Evolutionary conservation across 2,797 vertebrate genomes (phyloP).

Genomic region (Epinephelus malabaricus): DNA sequence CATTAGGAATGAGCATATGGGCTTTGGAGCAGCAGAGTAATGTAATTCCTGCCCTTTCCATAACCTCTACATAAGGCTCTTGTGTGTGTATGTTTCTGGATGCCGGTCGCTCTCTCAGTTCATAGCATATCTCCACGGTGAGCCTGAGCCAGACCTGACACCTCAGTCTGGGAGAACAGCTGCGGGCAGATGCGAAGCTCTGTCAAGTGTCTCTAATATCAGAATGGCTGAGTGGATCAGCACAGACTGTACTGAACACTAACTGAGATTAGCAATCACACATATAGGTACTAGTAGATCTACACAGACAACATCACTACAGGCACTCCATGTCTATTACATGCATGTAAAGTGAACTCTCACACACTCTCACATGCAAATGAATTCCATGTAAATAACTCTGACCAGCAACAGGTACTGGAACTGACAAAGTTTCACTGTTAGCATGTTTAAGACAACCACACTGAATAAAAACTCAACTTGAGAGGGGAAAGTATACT

Average conservation of each 20-base stretch:
- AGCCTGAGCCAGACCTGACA: slow-evolving; percentile 61
- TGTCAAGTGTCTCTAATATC: slow-evolving; percentile 62
- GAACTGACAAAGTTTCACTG: slow-evolving; percentile 4
- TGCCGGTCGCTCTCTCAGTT: slow-evolving; percentile 28
- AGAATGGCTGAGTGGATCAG: slow-evolving; percentile 43
- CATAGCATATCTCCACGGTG: slow-evolving; percentile 29
- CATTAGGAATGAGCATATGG: slow-evolving; percentile 26
- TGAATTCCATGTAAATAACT: slow-evolving; percentile 27
- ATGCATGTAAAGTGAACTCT: background rate
- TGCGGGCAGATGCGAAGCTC: slow-evolving; percentile 69
- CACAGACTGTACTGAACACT: slow-evolving; percentile 38
- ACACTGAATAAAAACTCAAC: background rate
- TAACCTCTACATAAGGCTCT: slow-evolving; percentile 42
- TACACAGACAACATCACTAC: background rate
- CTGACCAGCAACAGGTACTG: background rate
- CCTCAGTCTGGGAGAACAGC: slow-evolving; percentile 66
- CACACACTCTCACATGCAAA: slow-evolving; percentile 32
- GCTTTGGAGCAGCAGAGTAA: slow-evolving; percentile 10
- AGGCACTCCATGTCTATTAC: background rate
- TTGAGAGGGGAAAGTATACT: slow-evolving; percentile 46
- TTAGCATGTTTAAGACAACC: background rate
- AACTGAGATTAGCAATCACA: slow-evolving; percentile 11
- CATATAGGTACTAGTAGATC: slow-evolving; percentile 3
- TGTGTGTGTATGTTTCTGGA: slow-evolving; percentile 16
- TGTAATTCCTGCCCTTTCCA: slow-evolving; percentile 21